phyloP scores from a whole-genome alignment of 2,888 invertebrate genomes.

The Smittia sp. region DNA sequence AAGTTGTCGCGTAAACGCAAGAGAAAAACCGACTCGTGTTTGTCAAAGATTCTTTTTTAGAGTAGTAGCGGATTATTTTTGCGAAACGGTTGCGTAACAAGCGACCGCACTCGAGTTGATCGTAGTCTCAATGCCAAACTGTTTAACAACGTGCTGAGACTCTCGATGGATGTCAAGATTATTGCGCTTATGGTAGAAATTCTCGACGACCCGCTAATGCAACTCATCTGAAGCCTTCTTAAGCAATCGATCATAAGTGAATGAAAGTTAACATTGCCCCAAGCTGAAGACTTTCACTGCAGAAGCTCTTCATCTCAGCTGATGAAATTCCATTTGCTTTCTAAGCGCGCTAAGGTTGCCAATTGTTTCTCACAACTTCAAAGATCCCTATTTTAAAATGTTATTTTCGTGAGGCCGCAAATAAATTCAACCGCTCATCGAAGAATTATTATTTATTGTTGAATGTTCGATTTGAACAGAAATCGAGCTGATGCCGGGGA shows the following conservation, averaged over 20 bases:
- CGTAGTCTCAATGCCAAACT: background rate
- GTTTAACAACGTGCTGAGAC: background rate
- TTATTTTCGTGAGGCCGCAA: conserved; percentile 9
- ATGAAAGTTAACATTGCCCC: background rate
- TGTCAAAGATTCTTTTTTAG: background rate
- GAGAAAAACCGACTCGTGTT: background rate
- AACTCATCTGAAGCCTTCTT: too few species aligned
- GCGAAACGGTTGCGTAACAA: conserved; percentile 8
- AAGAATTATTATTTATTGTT: conserved; percentile 10
- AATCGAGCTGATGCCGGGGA: background rate
- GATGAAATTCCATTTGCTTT: background rate
- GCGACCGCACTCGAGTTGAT: background rate
- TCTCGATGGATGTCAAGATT: conserved; percentile 1
- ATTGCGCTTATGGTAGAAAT: too few species aligned
- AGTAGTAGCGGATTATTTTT: background rate
- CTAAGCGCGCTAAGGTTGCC: too few species aligned
- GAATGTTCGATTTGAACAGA: background rate
- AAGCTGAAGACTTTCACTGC: background rate
- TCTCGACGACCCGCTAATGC: background rate
- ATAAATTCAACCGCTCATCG: background rate
- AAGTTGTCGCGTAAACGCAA: conserved; percentile 11
- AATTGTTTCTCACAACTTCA: too few species aligned
- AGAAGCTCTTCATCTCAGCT: background rate
- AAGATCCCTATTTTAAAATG: background rate
- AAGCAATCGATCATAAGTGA: too few species aligned